Evolutionary conservation across 2,888 invertebrate genomes (phyloP).

Genomic region (Melangyna quadrimaculata): DNA sequence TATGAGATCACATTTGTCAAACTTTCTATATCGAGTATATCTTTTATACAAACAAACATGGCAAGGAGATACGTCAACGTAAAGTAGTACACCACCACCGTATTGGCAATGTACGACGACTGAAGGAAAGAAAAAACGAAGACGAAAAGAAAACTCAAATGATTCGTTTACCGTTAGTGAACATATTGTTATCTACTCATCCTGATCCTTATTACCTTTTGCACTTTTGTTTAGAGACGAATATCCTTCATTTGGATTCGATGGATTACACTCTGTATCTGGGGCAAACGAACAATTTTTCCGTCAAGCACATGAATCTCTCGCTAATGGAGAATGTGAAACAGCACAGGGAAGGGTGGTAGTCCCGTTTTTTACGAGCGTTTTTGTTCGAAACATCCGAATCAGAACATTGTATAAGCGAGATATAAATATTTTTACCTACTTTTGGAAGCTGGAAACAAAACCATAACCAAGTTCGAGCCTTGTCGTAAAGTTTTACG

Average conservation of each 20-base stretch:
- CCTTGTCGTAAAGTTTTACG: conserved; percentile 68
- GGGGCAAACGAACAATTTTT: not conserved
- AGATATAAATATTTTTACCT: not conserved
- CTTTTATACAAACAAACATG: conserved; percentile 26
- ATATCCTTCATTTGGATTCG: conserved; percentile 53
- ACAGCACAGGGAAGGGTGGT: conserved; percentile 16
- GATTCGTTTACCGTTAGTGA: conserved; percentile 54
- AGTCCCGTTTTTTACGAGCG: conserved; percentile 54
- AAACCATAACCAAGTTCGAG: conserved; percentile 65
- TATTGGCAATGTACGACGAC: not conserved
- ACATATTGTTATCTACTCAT: conserved; percentile 70
- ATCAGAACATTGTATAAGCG: conserved; percentile 41
- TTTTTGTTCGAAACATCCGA: conserved; percentile 51
- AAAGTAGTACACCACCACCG: conserved; percentile 4
- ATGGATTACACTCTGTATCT: conserved; percentile 15
- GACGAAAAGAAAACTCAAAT: conserved; percentile 28
- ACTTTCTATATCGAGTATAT: conserved; percentile 49
- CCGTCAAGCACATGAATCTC: conserved; percentile 14
- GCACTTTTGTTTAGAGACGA: conserved; percentile 70
- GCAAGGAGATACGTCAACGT: conserved; percentile 41
- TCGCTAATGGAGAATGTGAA: conserved; percentile 59
- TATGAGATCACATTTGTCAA: conserved; percentile 67
- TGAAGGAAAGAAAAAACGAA: not conserved
- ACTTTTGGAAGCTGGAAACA: conserved; percentile 46
- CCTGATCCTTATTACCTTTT: conserved; percentile 72